Conservation (phyloP, 2,888 invertebrate genomes). For the Drosophila mercatorum region DNA sequence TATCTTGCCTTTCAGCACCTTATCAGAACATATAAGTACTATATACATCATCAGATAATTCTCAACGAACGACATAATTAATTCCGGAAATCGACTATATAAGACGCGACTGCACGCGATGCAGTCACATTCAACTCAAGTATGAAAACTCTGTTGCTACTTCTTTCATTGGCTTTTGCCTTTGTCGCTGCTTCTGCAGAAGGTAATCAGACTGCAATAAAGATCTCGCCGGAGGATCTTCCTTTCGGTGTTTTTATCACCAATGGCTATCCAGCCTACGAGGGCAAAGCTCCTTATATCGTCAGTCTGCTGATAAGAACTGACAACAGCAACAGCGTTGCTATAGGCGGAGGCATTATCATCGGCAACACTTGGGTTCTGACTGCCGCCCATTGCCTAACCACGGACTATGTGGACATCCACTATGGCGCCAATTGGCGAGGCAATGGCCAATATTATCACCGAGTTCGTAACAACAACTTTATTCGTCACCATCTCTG, state of each 20-base stretch:
- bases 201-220: not conserved
- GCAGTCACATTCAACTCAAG: not conserved
- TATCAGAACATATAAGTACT: not conserved
- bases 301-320: slow-evolving; percentile 54
- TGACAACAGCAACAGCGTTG: slow-evolving; percentile 30
- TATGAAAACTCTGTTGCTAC: not conserved
- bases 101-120: not conserved
- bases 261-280: slow-evolving; percentile 59
- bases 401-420: slow-evolving; percentile 55
- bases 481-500: slow-evolving; percentile 22
- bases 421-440: slow-evolving; percentile 52
- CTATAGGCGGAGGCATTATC: slow-evolving; percentile 52
- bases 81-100: not conserved
- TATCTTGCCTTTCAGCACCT: slow-evolving; percentile 1
- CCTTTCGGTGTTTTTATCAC: slow-evolving; percentile 41
- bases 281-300: slow-evolving; percentile 64
- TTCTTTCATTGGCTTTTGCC: not conserved
- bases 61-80: not conserved
- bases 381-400: slow-evolving; percentile 52
- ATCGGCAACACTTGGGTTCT: slow-evolving; percentile 39
- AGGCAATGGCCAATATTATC: slow-evolving; percentile 27
- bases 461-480: slow-evolving; percentile 36
- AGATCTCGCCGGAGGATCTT: not conserved
- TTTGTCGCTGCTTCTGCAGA: not conserved
- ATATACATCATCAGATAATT: not conserved